A percentile compares a stretch with the other conserved stretches of the same genome.
phyloP scores from a whole-genome alignment of 2,797 vertebrate species.

The Discoglossus pictus region DNA sequence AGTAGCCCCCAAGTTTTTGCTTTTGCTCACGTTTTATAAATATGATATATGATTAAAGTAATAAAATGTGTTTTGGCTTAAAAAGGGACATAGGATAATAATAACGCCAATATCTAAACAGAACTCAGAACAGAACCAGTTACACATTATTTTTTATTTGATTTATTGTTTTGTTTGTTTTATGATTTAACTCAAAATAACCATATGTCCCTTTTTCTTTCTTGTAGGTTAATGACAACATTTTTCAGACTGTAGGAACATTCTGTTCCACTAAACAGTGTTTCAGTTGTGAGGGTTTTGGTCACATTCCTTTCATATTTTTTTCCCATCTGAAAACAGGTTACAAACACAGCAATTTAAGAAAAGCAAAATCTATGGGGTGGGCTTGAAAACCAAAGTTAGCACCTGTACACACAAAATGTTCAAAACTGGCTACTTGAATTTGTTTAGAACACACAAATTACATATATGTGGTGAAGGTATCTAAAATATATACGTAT shows the following conservation, averaged over 20 bases:
- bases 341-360: neutral
- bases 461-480: neutral
- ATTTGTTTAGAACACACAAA: neutral
- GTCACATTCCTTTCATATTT: constrained; percentile 13
- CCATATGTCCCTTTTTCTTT: constrained; percentile 3
- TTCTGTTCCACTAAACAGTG: neutral
- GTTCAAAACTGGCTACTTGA: neutral
- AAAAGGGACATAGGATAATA: no score
- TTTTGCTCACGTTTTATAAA: no score
- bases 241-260: constrained; percentile 3
- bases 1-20: no score
- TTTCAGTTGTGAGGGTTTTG: constrained; percentile 9
- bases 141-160: neutral
- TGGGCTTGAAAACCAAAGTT: constrained; percentile 9
- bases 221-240: neutral
- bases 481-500: constrained; percentile 11
- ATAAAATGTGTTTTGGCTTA: no score
- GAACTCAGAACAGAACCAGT: neutral
- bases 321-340: neutral
- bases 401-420: constrained; percentile 9
- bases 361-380: neutral
- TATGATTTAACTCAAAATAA: no score
- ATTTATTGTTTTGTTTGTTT: no score
- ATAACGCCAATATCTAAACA: constrained; percentile 7
- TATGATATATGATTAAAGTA: no score